Percentiles rank a stretch among this genome's conserved stretches.
Evolutionary conservation across 2,888 invertebrate genomes (phyloP).

Genomic region (Drosophila meridionalis): DNA sequence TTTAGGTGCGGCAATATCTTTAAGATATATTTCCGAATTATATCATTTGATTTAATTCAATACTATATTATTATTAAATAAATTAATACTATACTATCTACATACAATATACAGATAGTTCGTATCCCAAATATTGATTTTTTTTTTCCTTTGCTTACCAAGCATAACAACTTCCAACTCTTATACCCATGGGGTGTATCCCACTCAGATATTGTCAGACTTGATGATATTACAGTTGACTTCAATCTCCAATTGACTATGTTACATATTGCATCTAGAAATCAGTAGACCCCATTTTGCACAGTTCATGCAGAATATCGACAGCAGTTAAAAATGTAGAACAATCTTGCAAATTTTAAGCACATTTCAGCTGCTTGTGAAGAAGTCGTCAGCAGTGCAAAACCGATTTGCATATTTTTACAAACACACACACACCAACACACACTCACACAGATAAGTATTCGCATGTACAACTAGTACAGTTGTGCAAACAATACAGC

Average conservation of each 20-base stretch:
- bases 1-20: no score
- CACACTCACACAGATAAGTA: constrained; percentile 14
- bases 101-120: no score
- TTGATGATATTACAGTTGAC: neutral
- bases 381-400: constrained; percentile 72
- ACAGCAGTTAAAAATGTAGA: constrained; percentile 68
- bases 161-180: no score
- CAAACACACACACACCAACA: constrained; percentile 7
- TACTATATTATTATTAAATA: no score
- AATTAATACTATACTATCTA: no score
- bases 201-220: neutral
- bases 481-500: constrained; percentile 57
- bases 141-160: no score
- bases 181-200: no score
- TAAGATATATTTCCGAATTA: no score
- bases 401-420: constrained; percentile 76
- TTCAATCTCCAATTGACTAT: fast-evolving
- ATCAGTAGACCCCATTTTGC: neutral
- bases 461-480: constrained; percentile 19
- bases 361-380: constrained; percentile 73
- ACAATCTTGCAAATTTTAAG: constrained; percentile 76
- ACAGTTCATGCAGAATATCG: constrained; percentile 34
- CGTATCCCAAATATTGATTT: no score
- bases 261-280: neutral
- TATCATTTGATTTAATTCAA: no score